phyloP scores from a whole-genome alignment of 1,140 invertebrate genomes.

The Proctacanthus coquilletti region DNA sequence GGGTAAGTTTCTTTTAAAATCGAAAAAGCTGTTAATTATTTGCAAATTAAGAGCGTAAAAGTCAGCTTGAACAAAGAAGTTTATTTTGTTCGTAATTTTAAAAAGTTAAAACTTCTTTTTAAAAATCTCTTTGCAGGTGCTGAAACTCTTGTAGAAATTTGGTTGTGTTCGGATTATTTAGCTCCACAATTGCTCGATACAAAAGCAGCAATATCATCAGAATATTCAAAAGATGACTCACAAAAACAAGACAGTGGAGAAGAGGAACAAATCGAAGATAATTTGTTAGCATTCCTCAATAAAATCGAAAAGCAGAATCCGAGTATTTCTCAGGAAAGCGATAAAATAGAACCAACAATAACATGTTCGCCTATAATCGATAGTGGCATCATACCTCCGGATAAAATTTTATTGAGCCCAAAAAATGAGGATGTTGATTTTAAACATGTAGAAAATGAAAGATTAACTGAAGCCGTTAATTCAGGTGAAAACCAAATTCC shows the following conservation, averaged over 20 bases:
- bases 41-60: constrained; percentile 3
- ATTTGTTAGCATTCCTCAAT: constrained; percentile 18
- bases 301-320: constrained; percentile 14
- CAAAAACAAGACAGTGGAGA: neutral
- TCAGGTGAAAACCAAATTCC: too few relatives aligned
- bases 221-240: neutral
- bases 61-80: too few relatives aligned
- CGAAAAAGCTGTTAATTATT: constrained; percentile 3
- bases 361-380: neutral
- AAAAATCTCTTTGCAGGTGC: constrained; percentile 36
- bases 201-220: neutral
- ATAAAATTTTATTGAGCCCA: too few relatives aligned
- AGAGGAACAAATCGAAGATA: constrained; percentile 23
- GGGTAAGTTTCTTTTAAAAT: constrained; percentile 36
- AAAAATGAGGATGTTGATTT: too few relatives aligned
- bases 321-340: constrained; percentile 12
- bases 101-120: neutral
- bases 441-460: too few relatives aligned
- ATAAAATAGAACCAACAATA: constrained; percentile 21
- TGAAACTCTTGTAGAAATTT: constrained; percentile 59
- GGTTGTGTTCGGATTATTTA: constrained; percentile 36
- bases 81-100: constrained; percentile 4
- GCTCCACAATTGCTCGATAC: neutral
- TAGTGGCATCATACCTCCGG: too few relatives aligned
- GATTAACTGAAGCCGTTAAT: too few relatives aligned